Evolutionary conservation across 2,797 vertebrate genomes (phyloP), one percentile per base, ranked within the genome.

Genomic region (Lemur catta): DNA sequence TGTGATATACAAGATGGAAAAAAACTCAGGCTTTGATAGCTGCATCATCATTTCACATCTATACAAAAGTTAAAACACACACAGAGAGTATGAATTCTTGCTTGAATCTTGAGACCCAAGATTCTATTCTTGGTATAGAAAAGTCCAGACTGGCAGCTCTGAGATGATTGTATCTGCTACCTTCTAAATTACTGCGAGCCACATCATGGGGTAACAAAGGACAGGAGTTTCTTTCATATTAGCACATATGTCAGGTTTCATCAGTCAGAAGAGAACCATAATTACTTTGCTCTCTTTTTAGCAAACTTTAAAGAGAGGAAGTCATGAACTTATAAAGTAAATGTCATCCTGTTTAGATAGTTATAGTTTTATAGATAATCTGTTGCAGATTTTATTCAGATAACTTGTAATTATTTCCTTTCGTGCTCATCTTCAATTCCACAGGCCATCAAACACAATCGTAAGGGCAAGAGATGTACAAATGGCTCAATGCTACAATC

Each of bases 161-260:
- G 98, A 97, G 97, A 97, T 98, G 98, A 98, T 98, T 98, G 72
- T 98, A 98, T 98, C 98, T 97, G 97, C 98, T 98, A 98, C 98
- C 97, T 98, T 98, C 96, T 97, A 98, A 98, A 98, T 98, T 98
- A 94, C 98, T 98, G 95, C 97, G 98, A 98, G 97, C 96, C 97
- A 98, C 98, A 98, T 84, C 50, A 97, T 96, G 96, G 97, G 89
- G 97, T 97, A 98, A 98, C 97, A 98, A 98, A 98, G 98, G 98
- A 98, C 94, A 97, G 98, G 98, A 97, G 91, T 98, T 98, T 98
- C 97, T 98, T 98, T 98, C 95, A 96, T 99, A 99, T 99, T 99
- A 99, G 98, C 99, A 99, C 99, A 99, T 98, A 98, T 99, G 99
- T 99, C 99, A 99, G 99, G 98, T 99, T 99, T 99, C 98, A 99